Base-by-base conservation (phyloP, 2,888 invertebrate species). In the Ormyrus nitidulus region DNA sequence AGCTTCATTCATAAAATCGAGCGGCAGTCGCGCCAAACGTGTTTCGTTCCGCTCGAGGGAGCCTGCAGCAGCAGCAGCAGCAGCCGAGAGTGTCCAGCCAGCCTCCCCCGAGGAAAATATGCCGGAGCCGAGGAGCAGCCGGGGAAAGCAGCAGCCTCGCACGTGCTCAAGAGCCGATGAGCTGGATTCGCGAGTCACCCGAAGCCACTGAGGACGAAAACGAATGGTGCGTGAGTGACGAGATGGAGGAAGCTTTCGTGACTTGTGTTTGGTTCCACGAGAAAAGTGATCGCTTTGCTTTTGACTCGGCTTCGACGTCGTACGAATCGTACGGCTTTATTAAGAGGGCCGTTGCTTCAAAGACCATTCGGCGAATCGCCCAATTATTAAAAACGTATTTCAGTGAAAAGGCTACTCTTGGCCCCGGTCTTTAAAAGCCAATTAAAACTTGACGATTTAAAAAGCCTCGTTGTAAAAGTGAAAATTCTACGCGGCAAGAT, bases 31-130 rank as follows among this genome's bases (percentile, higher is more conserved):
- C 75, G 66, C 51, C 11, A 54, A 76, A 62, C 76, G 68, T 69
- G 75, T 76, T 76, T 54, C 75, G 66, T 54, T 61, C 49, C 76
- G 76, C 76, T 76, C 61, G 75, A 76, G 68, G 75, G 75, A 76
- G 61, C 19, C 13, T n/a, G 44, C 56, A 46, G 61, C 70, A 11
- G 34, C 56, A 46, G 61, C 70, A 11, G 34, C 56, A 13, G 61
- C 54, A 70, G n/a, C 56, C 70, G 59, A 70, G 58, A n/a, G 53
- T 34, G 53, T 62, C 62, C 54, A 49, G 73, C 48, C 44, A 58
- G 69, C 13, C 46, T 13, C 46, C 56, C 48, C 56, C 51, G 44
- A 51, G 62, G 65, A 48, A 56, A 74, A 48, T 65, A 65, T 74
- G 65, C 65, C 48, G 2, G 46, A 13, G 10, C 49, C 13, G 51